These are phyloP conservation scores for Calvadosia cruxmelitensis DNA, from an alignment of 30 jellyfish, hydroid and myxozoan species.

Conservation along the genomic window DNA sequence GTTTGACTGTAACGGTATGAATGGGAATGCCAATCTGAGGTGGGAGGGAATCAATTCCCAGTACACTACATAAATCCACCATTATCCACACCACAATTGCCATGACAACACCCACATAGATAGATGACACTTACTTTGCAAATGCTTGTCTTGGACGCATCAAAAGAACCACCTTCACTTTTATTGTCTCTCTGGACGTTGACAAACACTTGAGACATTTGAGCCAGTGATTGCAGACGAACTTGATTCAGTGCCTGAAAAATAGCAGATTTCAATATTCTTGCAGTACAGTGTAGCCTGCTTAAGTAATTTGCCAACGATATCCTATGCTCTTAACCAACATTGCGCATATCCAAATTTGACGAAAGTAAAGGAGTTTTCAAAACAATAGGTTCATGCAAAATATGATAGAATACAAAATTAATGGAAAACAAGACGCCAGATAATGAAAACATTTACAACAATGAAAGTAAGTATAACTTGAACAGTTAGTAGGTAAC, in stretches of 20 bases:
- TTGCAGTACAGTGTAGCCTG: neutral
- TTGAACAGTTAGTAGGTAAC: too few species aligned
- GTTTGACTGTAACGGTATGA: too few species aligned
- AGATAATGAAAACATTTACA: too few species aligned
- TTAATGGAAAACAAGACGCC: too few species aligned
- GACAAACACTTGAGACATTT: slow-evolving; percentile 36
- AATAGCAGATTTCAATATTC: neutral
- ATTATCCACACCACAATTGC: neutral
- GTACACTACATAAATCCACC: neutral
- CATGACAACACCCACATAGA: neutral
- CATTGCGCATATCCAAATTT: too few species aligned
- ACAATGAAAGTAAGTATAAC: too few species aligned
- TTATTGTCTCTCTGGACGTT: slow-evolving; percentile 17
- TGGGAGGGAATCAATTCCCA: neutral
- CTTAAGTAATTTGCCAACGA: too few species aligned
- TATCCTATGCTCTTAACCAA: too few species aligned
- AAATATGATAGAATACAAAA: too few species aligned
- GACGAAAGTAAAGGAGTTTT: too few species aligned
- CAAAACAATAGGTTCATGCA: too few species aligned
- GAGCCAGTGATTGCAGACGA: slow-evolving; percentile 49
- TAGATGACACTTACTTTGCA: neutral
- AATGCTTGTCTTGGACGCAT: slow-evolving; percentile 17
- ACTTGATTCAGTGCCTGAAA: slow-evolving; percentile 47
- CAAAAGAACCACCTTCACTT: slow-evolving; percentile 9
- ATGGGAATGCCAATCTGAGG: too few species aligned